Percentiles rank a stretch among this genome's conserved stretches.
Conservation (phyloP, 1,140 invertebrate species). For the Zophobas atratus region DNA sequence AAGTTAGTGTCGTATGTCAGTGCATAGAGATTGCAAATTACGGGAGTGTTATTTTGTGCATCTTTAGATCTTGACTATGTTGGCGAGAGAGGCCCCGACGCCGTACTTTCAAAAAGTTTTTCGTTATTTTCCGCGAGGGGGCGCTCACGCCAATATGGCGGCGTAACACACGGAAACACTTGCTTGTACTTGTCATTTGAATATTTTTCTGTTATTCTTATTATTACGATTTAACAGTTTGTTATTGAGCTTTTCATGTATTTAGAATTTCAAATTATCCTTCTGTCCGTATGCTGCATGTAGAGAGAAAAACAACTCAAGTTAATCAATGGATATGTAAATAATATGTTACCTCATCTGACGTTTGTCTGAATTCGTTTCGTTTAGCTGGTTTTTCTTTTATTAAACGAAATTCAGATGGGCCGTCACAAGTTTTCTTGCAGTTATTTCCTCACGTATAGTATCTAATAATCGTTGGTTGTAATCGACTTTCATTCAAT, state of each 20-base stretch:
- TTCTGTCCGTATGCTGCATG: slow-evolving; percentile 44
- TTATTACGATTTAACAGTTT: slow-evolving; percentile 37
- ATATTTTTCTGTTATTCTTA: slow-evolving; percentile 21
- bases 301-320: slow-evolving; percentile 30
- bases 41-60: slow-evolving; percentile 50
- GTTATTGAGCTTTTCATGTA: slow-evolving; percentile 49
- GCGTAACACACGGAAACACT: neutral
- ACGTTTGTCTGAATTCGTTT: slow-evolving; percentile 43
- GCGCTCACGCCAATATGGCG: neutral
- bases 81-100: neutral
- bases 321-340: slow-evolving; percentile 39
- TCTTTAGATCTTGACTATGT: slow-evolving; percentile 4
- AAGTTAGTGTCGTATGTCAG: slow-evolving; percentile 52
- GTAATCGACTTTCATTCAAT: slow-evolving; percentile 42
- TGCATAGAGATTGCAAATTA: slow-evolving; percentile 41
- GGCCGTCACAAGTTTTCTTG: slow-evolving; percentile 37
- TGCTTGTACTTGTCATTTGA: slow-evolving; percentile 35
- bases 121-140: neutral
- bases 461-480: slow-evolving; percentile 47
- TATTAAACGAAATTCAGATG: slow-evolving; percentile 20
- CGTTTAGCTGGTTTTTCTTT: slow-evolving; percentile 9
- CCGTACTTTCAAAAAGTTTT: slow-evolving; percentile 20
- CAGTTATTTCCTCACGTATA: slow-evolving; percentile 46
- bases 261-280: slow-evolving; percentile 41
- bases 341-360: slow-evolving; percentile 45